Conservation (phyloP, 2,888 invertebrate genomes). For the Gortyna flavago region DNA sequence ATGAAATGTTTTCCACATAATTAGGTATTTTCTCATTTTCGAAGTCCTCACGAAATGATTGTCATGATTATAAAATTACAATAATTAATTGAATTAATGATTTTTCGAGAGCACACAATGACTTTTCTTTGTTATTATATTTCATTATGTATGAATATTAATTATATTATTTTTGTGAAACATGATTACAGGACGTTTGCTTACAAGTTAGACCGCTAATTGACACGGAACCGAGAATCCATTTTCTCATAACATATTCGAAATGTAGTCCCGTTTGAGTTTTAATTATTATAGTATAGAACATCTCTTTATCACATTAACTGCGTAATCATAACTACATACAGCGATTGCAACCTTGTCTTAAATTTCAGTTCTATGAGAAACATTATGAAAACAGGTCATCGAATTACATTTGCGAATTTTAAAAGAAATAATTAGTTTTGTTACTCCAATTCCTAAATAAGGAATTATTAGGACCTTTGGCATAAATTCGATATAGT, state of each 20-base stretch:
- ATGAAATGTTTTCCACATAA: background rate
- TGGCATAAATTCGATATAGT: constrained; percentile 50
- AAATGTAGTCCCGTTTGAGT: constrained; percentile 50
- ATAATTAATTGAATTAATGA: constrained; percentile 1
- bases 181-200: constrained; percentile 11
- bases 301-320: constrained; percentile 74
- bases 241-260: constrained; percentile 56
- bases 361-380: constrained; percentile 4
- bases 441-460: constrained; percentile 27
- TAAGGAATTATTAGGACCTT: constrained; percentile 48
- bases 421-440: constrained; percentile 40
- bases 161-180: background rate
- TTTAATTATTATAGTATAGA: constrained; percentile 52
- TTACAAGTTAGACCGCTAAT: constrained; percentile 1
- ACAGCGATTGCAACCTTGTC: constrained; percentile 63
- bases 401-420: constrained; percentile 22
- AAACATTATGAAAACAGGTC: constrained; percentile 26
- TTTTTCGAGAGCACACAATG: constrained; percentile 17
- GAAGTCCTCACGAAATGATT: constrained; percentile 14
- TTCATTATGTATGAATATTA: background rate
- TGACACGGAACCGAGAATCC: constrained; percentile 25
- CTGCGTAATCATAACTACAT: constrained; percentile 69
- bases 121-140: background rate
- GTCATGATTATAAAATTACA: constrained; percentile 33
- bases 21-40: constrained; percentile 10